Evolutionary conservation across 2,797 vertebrate species (phyloP).

Genomic region (Enteromius anoplus): DNA sequence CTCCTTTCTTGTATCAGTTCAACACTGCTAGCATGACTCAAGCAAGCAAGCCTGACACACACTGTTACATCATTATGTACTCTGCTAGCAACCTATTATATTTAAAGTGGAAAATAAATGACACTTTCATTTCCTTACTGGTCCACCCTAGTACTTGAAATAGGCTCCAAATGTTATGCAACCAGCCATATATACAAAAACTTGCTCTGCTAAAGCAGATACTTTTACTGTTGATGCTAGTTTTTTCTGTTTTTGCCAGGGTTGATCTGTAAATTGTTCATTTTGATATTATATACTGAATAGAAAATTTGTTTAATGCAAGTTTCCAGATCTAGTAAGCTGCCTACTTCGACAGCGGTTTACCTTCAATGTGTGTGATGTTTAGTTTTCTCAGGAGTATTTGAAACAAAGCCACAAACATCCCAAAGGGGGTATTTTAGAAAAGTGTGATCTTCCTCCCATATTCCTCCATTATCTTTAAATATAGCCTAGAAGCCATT

Average conservation of each 20-base stretch:
- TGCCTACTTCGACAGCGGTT: not conserved
- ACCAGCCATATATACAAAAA: conserved; percentile 3
- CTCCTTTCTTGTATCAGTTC: conserved; percentile 8
- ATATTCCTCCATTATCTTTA: not conserved
- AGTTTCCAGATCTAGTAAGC: not conserved
- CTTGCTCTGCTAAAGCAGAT: not conserved
- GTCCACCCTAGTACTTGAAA: not conserved
- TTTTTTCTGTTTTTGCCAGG: not conserved
- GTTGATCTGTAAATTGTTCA: not conserved
- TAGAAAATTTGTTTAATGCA: not conserved
- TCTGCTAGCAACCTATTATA: conserved; percentile 68
- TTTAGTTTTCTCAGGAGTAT: not conserved
- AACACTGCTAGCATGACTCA: conserved; percentile 11
- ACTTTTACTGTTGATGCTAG: not conserved
- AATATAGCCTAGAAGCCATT: not conserved
- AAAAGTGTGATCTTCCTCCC: not conserved
- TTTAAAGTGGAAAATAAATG: conserved; percentile 64
- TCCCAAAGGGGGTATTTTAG: not conserved
- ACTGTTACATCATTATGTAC: conserved; percentile 66
- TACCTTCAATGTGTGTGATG: not conserved
- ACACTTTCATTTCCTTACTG: conserved; percentile 23
- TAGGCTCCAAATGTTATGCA: conserved; percentile 9
- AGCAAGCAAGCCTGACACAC: not conserved
- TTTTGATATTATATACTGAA: not conserved
- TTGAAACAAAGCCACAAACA: not conserved